These are phyloP conservation scores for Battus philenor DNA, from an alignment of 1,140 invertebrate genomes.

Conservation along the genomic window DNA sequence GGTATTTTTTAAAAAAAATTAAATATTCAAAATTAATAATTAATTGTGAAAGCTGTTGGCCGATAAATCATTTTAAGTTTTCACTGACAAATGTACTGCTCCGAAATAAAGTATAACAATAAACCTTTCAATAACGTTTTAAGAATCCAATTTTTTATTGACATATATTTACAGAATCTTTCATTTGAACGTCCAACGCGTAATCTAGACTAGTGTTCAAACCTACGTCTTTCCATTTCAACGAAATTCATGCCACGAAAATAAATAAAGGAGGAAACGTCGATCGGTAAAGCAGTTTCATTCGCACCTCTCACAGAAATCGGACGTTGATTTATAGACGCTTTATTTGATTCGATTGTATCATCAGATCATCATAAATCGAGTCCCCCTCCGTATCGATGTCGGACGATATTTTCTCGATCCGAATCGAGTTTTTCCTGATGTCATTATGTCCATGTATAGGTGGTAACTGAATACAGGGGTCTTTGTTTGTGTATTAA, in stretches of 20 bases:
- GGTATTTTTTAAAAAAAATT: too few relatives aligned
- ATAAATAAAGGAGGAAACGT: slow-evolving; percentile 10
- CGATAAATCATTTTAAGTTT: too few relatives aligned
- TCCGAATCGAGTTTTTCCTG: slow-evolving; percentile 48
- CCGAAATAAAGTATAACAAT: too few relatives aligned
- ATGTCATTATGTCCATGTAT: slow-evolving; percentile 60
- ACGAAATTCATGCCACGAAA: slow-evolving; percentile 6
- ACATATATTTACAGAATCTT: background rate
- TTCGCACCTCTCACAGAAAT: slow-evolving; percentile 45
- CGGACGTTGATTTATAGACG: slow-evolving; percentile 71
- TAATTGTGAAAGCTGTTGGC: too few relatives aligned
- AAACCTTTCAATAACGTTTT: too few relatives aligned
- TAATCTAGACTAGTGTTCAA: background rate
- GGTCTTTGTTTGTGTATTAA: slow-evolving; percentile 27
- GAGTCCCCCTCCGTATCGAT: slow-evolving; percentile 37
- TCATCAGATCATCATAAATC: slow-evolving; percentile 73
- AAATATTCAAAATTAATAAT: too few relatives aligned
- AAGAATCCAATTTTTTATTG: too few relatives aligned
- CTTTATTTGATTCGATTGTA: slow-evolving; percentile 75
- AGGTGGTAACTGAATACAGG: slow-evolving; percentile 53
- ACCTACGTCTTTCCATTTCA: background rate
- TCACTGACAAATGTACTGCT: too few relatives aligned
- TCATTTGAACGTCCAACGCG: background rate
- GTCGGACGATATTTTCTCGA: slow-evolving; percentile 40
- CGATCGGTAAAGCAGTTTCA: slow-evolving; percentile 29